A percentile compares a stretch with the other conserved stretches of the same genome.
phyloP scores from a whole-genome alignment of 2,113 vertebrate species.

The Indicator maculatus region DNA sequence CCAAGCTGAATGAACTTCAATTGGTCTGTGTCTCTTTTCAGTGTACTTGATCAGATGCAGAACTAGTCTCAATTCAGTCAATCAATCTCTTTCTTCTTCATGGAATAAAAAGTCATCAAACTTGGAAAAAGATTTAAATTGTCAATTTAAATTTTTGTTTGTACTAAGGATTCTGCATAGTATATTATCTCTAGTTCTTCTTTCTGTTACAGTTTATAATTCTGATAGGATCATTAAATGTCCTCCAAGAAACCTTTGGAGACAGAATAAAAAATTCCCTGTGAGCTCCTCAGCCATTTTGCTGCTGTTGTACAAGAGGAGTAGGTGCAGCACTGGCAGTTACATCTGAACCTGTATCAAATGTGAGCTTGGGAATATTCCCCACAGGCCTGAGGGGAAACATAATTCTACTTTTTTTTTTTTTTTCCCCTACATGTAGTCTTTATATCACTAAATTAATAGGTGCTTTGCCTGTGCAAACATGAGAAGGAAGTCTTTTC shows the following conservation, averaged over 20 bases:
- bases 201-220: not conserved
- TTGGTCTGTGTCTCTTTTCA: not conserved
- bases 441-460: not conserved
- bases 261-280: not conserved
- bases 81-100: not conserved
- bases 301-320: not conserved
- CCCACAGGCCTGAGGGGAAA: not conserved
- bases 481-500: not conserved
- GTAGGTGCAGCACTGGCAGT: not conserved
- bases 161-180: not conserved
- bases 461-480: not conserved
- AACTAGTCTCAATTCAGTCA: not conserved
- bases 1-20: not conserved
- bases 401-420: not conserved
- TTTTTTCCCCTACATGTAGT: not conserved
- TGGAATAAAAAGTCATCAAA: not conserved
- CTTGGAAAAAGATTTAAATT: not conserved
- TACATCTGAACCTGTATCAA: not conserved
- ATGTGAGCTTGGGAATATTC: not conserved
- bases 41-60: not conserved
- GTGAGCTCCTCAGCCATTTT: not conserved
- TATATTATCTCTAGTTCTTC: not conserved
- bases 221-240: not conserved
- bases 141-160: not conserved
- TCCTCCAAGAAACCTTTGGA: not conserved